phyloP scores from a whole-genome alignment of 2,113 vertebrate species.

The Rhea americana region DNA sequence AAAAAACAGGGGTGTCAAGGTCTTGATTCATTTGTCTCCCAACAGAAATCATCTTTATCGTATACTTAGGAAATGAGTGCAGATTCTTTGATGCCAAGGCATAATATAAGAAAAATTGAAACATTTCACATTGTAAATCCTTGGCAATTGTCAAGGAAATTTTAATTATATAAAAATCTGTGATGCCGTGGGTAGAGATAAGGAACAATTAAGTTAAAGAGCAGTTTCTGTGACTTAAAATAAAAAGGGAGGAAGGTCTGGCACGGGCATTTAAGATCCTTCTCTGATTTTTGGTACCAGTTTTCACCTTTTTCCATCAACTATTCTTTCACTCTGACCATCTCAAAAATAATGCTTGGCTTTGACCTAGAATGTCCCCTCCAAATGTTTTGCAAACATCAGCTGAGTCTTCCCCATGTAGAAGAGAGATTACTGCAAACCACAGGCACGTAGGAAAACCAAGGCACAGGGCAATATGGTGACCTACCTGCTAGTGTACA shows the following conservation, averaged over 20 bases:
- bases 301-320: background rate
- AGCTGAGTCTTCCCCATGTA: background rate
- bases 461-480: background rate
- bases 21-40: conserved; percentile 81
- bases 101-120: conserved; percentile 73
- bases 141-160: conserved; percentile 68
- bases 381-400: background rate
- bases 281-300: background rate
- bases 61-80: conserved; percentile 67
- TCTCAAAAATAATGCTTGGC: background rate
- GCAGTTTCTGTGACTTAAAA: background rate
- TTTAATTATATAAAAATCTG: conserved; percentile 66
- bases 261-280: background rate
- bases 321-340: background rate
- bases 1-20: conserved; percentile 79
- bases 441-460: background rate
- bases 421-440: background rate
- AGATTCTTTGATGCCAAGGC: conserved; percentile 75
- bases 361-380: background rate
- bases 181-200: conserved; percentile 43
- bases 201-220: conserved; percentile 34
- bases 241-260: background rate
- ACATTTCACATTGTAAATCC: conserved; percentile 79
- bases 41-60: conserved; percentile 78
- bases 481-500: background rate